Evolutionary conservation across 2,797 vertebrate species (phyloP).

Genomic region (Crenichthys baileyi): DNA sequence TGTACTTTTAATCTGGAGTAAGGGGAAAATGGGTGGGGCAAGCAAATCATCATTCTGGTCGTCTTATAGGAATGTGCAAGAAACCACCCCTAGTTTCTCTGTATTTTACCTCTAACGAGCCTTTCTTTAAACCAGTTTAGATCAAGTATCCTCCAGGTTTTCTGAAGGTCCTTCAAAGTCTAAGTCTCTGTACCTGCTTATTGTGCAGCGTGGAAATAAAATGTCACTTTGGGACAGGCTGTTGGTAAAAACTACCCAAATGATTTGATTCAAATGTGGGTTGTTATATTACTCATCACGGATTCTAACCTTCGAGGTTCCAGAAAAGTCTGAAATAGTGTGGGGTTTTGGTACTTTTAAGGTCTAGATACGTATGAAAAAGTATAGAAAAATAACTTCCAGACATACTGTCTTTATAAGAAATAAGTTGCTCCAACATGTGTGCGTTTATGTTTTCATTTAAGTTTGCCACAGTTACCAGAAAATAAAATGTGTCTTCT

Average conservation of each 20-base stretch:
- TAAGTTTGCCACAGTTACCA: neutral
- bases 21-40: conserved; percentile 39
- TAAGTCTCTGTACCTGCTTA: neutral
- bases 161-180: neutral
- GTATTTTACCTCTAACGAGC: neutral
- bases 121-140: neutral
- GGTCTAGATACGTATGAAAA: neutral
- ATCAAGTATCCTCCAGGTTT: neutral
- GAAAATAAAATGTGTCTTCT: neutral
- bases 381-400: neutral
- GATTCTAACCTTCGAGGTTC: neutral
- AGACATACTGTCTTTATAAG: too few species aligned
- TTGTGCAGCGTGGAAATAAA: neutral
- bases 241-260: neutral
- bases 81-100: neutral
- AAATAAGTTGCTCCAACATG: neutral
- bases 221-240: neutral
- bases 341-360: neutral
- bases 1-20: conserved; percentile 26
- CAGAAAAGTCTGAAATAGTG: neutral
- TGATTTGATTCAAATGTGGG: neutral
- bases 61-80: neutral
- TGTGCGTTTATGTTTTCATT: too few species aligned
- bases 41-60: neutral
- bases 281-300: too few species aligned